These are phyloP conservation scores for Paramormyrops hopkinsi DNA, from an alignment of 2,797 vertebrate genomes.

Conservation along the genomic window DNA sequence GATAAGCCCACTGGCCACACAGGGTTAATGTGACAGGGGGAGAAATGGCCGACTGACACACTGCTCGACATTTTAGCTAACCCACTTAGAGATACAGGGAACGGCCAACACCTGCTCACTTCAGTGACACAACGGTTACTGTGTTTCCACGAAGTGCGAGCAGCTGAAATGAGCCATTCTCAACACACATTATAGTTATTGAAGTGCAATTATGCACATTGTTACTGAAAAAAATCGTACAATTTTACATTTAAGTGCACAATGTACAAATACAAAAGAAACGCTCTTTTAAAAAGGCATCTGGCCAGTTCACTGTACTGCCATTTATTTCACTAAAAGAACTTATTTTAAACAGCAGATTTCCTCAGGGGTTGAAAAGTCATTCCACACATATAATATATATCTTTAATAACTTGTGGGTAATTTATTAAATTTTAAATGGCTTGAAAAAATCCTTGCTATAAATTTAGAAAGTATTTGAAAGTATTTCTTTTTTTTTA, in stretches of 20 bases:
- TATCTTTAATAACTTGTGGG: background rate
- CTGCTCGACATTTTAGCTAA: conserved; percentile 6
- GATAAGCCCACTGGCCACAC: background rate
- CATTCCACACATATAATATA: background rate
- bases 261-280: background rate
- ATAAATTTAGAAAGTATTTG: background rate
- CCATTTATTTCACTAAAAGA: background rate
- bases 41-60: background rate
- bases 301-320: background rate
- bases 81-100: background rate
- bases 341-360: background rate
- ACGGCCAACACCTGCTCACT: background rate
- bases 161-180: background rate
- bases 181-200: background rate
- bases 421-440: background rate
- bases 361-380: background rate
- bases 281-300: background rate
- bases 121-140: background rate
- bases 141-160: background rate
- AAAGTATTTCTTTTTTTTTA: background rate
- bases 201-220: background rate
- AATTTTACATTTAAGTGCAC: background rate
- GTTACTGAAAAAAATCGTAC: background rate
- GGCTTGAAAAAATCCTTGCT: background rate
- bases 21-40: background rate